Evolutionary conservation across 1,140 invertebrate genomes (phyloP).

Genomic region (Drosophila bipectinata): DNA sequence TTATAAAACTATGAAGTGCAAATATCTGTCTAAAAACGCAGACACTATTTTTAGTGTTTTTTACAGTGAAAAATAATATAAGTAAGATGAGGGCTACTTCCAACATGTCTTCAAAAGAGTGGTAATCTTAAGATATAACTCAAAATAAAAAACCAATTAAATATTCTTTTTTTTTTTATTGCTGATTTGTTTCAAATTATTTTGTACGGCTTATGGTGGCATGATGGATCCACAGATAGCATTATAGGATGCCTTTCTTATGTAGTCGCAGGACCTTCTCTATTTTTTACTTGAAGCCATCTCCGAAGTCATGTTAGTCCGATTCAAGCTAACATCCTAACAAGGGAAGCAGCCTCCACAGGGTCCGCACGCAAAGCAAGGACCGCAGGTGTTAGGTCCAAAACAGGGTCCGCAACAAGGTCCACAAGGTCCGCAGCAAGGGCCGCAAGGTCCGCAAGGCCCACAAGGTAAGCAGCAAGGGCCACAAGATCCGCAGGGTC

Average conservation of each 20-base stretch:
- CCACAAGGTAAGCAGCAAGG: conserved; percentile 21
- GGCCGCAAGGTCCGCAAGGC: conserved; percentile 20
- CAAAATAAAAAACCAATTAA: too few species aligned
- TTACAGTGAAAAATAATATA: too few species aligned
- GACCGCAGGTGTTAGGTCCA: too few species aligned
- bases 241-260: not conserved
- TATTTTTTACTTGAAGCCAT: not conserved
- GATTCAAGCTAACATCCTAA: not conserved
- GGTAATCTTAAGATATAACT: not conserved
- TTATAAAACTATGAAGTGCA: too few species aligned
- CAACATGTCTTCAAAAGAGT: not conserved
- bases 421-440: conserved; percentile 7
- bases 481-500: conserved; percentile 11
- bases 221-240: not conserved
- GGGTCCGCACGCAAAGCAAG: not conserved
- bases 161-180: not conserved
- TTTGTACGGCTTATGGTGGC: not conserved
- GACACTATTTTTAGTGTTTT: too few species aligned
- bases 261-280: not conserved
- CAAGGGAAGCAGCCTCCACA: not conserved
- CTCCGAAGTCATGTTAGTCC: not conserved
- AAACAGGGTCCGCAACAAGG: too few species aligned
- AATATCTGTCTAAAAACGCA: too few species aligned
- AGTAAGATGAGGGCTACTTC: too few species aligned
- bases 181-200: not conserved